Percentiles rank a stretch among this genome's conserved stretches.
Evolutionary conservation across 2,888 invertebrate genomes (phyloP).

Genomic region (Osmoderma eremita): DNA sequence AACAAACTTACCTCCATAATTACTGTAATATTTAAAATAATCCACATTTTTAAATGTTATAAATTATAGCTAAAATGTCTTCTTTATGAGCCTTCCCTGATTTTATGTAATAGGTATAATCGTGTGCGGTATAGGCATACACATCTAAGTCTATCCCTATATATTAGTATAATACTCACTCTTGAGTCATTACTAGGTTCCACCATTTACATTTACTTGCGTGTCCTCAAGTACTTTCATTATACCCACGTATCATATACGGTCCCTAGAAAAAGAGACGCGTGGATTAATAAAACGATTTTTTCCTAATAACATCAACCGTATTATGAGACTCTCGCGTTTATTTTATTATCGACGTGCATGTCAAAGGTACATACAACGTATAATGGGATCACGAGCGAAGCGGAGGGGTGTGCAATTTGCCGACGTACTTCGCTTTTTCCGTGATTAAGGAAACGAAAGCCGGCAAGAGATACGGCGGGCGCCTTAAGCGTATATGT

Average conservation of each 20-base stretch:
- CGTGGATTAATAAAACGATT: conserved; percentile 29
- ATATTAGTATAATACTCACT: background rate
- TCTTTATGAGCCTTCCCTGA: no score
- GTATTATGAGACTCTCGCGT: background rate
- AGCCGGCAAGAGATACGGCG: conserved; percentile 3
- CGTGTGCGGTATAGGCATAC: no score
- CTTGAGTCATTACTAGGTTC: conserved; percentile 6
- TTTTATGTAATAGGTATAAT: no score
- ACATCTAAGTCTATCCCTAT: no score
- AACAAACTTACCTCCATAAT: no score
- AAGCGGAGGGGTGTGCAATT: conserved; percentile 2
- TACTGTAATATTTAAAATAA: no score
- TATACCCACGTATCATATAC: conserved; percentile 12
- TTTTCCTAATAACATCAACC: conserved; percentile 11
- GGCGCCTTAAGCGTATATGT: conserved; percentile 7
- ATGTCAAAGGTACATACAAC: conserved; percentile 13
- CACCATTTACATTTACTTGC: conserved; percentile 14
- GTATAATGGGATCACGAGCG: conserved; percentile 3
- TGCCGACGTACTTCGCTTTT: conserved; percentile 22
- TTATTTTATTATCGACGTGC: conserved; percentile 32
- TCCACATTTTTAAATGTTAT: no score
- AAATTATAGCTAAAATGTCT: no score
- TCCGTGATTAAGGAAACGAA: background rate
- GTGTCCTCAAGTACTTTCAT: conserved; percentile 9
- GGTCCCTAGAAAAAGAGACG: background rate